A percentile compares a stretch with the other conserved stretches of the same genome.
Conservation (phyloP, 2,113 vertebrate species). For the Jaculus jaculus region DNA sequence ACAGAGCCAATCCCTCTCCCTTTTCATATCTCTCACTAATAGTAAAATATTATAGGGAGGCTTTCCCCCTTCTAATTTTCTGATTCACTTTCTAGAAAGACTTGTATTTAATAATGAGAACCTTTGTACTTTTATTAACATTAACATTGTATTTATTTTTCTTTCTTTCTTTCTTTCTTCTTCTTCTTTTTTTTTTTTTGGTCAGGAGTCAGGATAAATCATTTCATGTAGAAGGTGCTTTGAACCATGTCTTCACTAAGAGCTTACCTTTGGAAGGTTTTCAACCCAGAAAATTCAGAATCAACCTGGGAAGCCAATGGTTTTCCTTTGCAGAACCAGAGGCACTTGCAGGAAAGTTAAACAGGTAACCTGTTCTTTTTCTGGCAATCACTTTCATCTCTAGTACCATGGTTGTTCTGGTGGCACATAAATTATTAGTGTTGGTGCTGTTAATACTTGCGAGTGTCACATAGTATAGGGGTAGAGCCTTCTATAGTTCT, state of each 20-base stretch:
- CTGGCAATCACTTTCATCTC: slow-evolving; percentile 14
- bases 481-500: neutral
- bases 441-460: neutral
- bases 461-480: neutral
- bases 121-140: neutral
- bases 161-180: no score
- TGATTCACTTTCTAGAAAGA: slow-evolving; percentile 39
- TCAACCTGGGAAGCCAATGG: slow-evolving; percentile 79
- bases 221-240: slow-evolving; percentile 90
- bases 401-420: slow-evolving; percentile 30
- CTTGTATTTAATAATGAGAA: slow-evolving; percentile 36
- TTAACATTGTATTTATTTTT: neutral
- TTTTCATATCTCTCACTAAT: slow-evolving; percentile 11
- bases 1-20: neutral
- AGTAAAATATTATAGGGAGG: neutral
- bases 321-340: slow-evolving; percentile 87
- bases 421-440: slow-evolving; percentile 48
- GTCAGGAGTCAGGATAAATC: slow-evolving; percentile 95
- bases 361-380: slow-evolving; percentile 86
- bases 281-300: slow-evolving; percentile 80
- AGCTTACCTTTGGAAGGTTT: slow-evolving; percentile 82
- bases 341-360: slow-evolving; percentile 89
- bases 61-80: slow-evolving; percentile 33
- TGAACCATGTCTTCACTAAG: slow-evolving; percentile 92
- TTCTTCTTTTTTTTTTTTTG: no score